These are phyloP conservation scores for Platysteira castanea DNA, from an alignment of 2,113 vertebrate genomes.

Conservation along the genomic window DNA sequence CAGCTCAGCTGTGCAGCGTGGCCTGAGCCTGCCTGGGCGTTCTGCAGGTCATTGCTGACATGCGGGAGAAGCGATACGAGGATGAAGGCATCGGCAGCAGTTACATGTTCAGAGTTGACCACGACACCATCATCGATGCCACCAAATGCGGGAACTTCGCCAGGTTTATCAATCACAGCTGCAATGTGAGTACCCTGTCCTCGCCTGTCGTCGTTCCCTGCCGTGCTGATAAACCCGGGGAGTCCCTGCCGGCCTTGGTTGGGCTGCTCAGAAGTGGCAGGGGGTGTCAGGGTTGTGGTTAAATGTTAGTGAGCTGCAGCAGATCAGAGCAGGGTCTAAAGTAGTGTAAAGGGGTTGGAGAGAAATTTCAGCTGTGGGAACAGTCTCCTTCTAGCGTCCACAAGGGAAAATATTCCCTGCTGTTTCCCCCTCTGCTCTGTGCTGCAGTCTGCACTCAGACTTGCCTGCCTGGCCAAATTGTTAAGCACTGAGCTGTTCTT, in stretches of 20 bases:
- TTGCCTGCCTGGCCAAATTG: neutral
- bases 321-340: neutral
- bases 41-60: conserved; percentile 93
- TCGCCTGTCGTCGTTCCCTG: accelerated
- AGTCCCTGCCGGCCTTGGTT: neutral
- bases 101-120: conserved; percentile 99
- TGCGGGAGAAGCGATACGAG: conserved; percentile 96
- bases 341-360: neutral
- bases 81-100: conserved; percentile 98
- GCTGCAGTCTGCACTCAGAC: neutral
- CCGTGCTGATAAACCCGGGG: accelerated
- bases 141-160: conserved; percentile 98
- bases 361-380: neutral
- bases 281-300: neutral
- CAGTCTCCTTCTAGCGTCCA: neutral
- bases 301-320: neutral
- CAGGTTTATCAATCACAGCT: conserved; percentile 98
- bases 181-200: conserved; percentile 83
- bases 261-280: neutral
- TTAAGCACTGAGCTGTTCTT: neutral
- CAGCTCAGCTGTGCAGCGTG: accelerated
- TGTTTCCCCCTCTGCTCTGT: neutral
- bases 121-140: conserved; percentile 98
- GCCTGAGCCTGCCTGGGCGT: neutral
- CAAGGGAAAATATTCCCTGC: neutral